phyloP scores from a whole-genome alignment of 2,113 vertebrate genomes.

The Podarcis raffonei region DNA sequence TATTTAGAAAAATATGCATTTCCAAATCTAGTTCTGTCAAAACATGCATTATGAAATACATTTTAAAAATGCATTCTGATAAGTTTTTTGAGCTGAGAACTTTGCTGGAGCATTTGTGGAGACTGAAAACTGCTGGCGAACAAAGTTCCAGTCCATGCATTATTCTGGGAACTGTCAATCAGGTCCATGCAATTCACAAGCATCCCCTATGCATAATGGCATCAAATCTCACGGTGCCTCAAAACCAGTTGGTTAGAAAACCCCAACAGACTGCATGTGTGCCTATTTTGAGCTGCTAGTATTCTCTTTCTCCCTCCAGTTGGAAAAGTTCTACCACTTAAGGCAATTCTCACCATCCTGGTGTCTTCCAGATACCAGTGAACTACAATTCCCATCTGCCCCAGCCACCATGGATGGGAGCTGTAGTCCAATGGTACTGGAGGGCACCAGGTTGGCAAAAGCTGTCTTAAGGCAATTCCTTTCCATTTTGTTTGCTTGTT shows the following conservation, averaged over 20 bases:
- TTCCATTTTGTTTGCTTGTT: neutral
- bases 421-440: too few species aligned
- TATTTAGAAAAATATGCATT: neutral
- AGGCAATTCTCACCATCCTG: neutral
- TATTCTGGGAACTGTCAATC: neutral
- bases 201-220: neutral
- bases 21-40: neutral
- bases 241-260: neutral
- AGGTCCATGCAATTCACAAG: too few species aligned
- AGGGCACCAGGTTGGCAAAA: too few species aligned
- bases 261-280: neutral
- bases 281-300: neutral
- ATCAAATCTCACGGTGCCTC: neutral
- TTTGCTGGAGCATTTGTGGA: neutral
- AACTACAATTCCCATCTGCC: too few species aligned
- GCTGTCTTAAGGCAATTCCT: neutral
- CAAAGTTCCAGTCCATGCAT: neutral
- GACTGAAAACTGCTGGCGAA: neutral
- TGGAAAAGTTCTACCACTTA: slow-evolving; percentile 1
- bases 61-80: too few species aligned
- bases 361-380: too few species aligned
- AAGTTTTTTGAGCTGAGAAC: neutral
- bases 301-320: neutral
- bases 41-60: too few species aligned
- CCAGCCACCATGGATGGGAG: too few species aligned